Evolutionary conservation across 2,113 vertebrate species (phyloP), one percentile per base, ranked within the genome.

Genomic region (Brachyhypopomus gauderio): DNA sequence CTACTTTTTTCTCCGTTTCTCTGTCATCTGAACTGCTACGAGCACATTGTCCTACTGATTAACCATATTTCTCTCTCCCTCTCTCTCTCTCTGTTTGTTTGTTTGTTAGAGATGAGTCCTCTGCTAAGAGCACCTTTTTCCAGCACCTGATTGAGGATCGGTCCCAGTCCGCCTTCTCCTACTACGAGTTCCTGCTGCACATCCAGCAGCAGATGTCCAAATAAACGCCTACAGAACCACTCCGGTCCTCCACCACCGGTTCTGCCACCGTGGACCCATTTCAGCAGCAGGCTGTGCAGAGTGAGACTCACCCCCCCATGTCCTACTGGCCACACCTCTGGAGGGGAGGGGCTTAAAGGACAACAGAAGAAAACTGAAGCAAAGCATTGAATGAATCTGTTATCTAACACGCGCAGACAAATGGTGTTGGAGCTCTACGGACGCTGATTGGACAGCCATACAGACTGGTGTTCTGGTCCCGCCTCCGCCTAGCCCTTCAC

Each of bases 71-170:
- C n/a, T n/a, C n/a, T n/a, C n/a, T n/a, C n/a, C n/a, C n/a, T n/a
- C n/a, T n/a, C n/a, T n/a, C n/a, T n/a, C n/a, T n/a, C n/a, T n/a
- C n/a, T n/a, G n/a, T n/a, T n/a, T n/a, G n/a, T n/a, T n/a, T n/a
- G n/a, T n/a, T n/a, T n/a, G 6, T 30, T 34, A 99, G 98, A 91
- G 98, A 99, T 82, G 96, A 98, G 1, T 90, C 92, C 20, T 93
- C 95, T 3, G 88, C 91, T 12, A 98, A 96, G 91, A 90, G 89
- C 7, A 93, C 93, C 14, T 96, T 99, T 88, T 95, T 97, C 83
- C 97, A 97, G 76, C 93, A 96, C 87, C 91, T 99, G 92, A 91
- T 98, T 85, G 97, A 99, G 92, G 98, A 99, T 88, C 93, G 94
- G 59, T 95, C 95, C 0, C 97, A 99, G 87, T 93, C 95, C 1